Evolutionary conservation across 2,797 vertebrate species (phyloP).

Genomic region (Apogon hyalosoma): DNA sequence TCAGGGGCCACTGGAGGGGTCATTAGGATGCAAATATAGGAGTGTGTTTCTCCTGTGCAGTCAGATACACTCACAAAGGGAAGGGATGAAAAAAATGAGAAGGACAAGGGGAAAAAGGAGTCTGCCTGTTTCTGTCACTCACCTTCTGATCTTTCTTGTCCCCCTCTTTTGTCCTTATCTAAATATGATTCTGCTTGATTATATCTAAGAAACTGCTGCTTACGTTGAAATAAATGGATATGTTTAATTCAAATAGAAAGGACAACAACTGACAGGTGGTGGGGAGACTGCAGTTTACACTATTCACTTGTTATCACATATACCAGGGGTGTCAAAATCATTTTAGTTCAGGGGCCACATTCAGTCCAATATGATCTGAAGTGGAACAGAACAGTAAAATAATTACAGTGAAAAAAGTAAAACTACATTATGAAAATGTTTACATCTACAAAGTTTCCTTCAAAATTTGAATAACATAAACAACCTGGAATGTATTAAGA

Average conservation of each 20-base stretch:
- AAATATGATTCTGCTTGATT: constrained; percentile 5
- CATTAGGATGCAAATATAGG: constrained; percentile 87
- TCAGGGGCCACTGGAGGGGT: constrained; percentile 82
- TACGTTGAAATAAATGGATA: constrained; percentile 2
- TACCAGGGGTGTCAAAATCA: no score
- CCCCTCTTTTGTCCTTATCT: constrained; percentile 6
- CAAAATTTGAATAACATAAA: no score
- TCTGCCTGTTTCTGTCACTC: constrained; percentile 52
- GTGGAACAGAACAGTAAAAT: no score
- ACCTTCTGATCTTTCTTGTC: constrained; percentile 42
- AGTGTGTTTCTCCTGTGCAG: constrained; percentile 71
- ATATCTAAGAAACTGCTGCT: neutral
- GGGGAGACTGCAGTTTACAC: constrained; percentile 1
- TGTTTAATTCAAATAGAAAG: constrained; percentile 29
- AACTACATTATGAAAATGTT: no score
- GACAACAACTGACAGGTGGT: constrained; percentile 14
- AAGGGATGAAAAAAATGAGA: constrained; percentile 50
- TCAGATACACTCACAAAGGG: constrained; percentile 49
- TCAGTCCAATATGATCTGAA: no score
- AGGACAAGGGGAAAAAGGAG: constrained; percentile 37
- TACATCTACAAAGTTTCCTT: no score
- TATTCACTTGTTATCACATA: neutral
- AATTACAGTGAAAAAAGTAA: no score
- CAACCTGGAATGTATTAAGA: no score
- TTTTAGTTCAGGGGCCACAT: no score